phyloP scores from a whole-genome alignment of 1,140 invertebrate genomes.

The Penaeus chinensis region DNA sequence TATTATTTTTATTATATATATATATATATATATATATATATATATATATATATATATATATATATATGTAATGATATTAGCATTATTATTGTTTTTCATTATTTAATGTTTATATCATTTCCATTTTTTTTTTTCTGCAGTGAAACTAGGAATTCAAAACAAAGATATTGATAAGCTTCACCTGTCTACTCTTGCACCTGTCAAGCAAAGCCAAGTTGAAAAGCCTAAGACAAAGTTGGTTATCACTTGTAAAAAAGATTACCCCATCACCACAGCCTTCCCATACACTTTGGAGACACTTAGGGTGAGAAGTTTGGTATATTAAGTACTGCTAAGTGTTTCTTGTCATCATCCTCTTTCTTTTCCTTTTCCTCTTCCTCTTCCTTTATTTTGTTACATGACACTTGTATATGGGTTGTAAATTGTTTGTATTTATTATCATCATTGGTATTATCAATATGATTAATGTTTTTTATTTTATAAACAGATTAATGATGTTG shows the following conservation, averaged over 20 bases:
- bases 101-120: not conserved
- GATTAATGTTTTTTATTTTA: not conserved
- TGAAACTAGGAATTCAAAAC: slow-evolving; percentile 41
- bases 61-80: too few species aligned
- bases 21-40: too few species aligned
- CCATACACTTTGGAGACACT: slow-evolving; percentile 41
- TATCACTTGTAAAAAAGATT: slow-evolving; percentile 27
- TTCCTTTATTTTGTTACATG: too few species aligned
- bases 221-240: slow-evolving; percentile 36
- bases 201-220: slow-evolving; percentile 43
- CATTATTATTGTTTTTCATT: not conserved
- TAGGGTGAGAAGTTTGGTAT: slow-evolving; percentile 17
- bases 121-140: not conserved
- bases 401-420: not conserved
- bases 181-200: slow-evolving; percentile 38
- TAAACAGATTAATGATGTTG: slow-evolving; percentile 31
- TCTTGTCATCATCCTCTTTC: too few species aligned
- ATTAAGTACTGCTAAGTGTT: not conserved
- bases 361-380: too few species aligned
- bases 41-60: too few species aligned
- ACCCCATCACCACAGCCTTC: slow-evolving; percentile 45
- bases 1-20: too few species aligned
- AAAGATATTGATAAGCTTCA: slow-evolving; percentile 40
- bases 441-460: not conserved
- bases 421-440: not conserved